Percentiles rank a stretch among this genome's conserved stretches.
Evolutionary conservation across 2,113 vertebrate species (phyloP).

Genomic region (Poeciliopsis retropinna): DNA sequence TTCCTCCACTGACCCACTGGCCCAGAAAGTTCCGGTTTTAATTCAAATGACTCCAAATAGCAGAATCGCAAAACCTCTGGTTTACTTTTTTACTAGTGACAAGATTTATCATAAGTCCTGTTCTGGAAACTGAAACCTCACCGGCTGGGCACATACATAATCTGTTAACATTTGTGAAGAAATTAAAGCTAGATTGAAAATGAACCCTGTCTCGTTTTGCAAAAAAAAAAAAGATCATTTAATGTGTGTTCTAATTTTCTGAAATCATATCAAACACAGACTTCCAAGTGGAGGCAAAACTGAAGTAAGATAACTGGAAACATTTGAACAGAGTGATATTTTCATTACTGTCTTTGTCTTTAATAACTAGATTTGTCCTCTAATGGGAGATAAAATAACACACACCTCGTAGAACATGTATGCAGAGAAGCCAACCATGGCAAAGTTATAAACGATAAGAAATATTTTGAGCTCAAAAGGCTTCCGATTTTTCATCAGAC

Average conservation of each 20-base stretch:
- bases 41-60: background rate
- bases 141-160: background rate
- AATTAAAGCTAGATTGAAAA: no score
- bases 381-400: background rate
- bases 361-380: background rate
- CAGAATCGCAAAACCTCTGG: background rate
- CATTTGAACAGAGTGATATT: background rate
- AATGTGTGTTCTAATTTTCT: background rate
- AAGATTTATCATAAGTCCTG: background rate
- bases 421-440: constrained; percentile 73
- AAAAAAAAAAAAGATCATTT: background rate
- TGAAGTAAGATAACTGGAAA: background rate
- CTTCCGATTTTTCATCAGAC: constrained; percentile 52
- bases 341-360: background rate
- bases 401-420: constrained; percentile 82
- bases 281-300: background rate
- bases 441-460: constrained; percentile 74
- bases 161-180: background rate
- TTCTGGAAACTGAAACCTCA: background rate
- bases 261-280: no score
- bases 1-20: background rate
- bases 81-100: background rate
- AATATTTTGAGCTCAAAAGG: constrained; percentile 64
- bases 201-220: no score
- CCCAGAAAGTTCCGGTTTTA: background rate